These are phyloP conservation scores for Mystacides longicornis DNA, from an alignment of 2,888 invertebrate species.

Conservation along the genomic window DNA sequence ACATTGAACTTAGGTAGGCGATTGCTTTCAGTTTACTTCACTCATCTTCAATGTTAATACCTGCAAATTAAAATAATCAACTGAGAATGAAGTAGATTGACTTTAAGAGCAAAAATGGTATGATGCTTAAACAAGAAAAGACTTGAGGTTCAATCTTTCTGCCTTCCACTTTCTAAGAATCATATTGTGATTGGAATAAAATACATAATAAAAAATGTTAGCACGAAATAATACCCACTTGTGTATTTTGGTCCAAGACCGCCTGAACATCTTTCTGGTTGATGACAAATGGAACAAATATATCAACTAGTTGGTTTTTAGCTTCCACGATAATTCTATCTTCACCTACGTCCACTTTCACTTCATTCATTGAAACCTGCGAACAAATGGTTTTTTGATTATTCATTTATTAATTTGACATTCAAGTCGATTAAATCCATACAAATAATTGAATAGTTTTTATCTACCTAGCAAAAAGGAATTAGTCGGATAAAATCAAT, in stretches of 20 bases:
- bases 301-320: conserved; percentile 56
- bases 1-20: background rate
- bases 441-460: no score
- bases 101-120: no score
- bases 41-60: conserved; percentile 22
- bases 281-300: conserved; percentile 60
- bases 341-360: conserved; percentile 63
- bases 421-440: no score
- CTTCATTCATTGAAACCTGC: conserved; percentile 42
- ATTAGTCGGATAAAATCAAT: no score
- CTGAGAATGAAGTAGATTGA: background rate
- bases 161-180: no score
- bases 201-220: no score
- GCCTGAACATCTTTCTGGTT: conserved; percentile 42
- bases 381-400: background rate
- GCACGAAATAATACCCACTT: conserved; percentile 19
- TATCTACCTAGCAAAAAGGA: no score
- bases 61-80: conserved; percentile 11
- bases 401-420: no score
- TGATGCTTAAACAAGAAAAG: no score
- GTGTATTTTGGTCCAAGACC: conserved; percentile 21
- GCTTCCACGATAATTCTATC: conserved; percentile 66
- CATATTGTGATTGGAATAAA: no score
- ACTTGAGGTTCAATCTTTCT: no score
- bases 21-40: conserved; percentile 3